Conservation (phyloP, 2,888 invertebrate species). For the Dryadula phaetusa region DNA sequence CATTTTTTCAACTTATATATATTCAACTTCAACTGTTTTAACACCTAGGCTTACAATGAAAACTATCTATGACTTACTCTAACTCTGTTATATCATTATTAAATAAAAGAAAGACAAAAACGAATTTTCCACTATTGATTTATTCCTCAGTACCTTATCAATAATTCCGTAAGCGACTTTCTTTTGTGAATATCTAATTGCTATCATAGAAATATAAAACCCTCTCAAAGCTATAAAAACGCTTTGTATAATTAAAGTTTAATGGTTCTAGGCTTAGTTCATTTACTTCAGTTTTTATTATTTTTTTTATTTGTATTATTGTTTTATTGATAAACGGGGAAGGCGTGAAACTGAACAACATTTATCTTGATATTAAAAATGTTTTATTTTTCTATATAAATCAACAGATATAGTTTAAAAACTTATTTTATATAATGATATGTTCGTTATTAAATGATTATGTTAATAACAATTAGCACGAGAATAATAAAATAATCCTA, state of each 20-base stretch:
- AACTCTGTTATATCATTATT: neutral
- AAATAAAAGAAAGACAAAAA: neutral
- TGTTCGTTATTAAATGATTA: no score
- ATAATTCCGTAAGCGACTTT: constrained; percentile 6
- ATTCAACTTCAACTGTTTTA: neutral
- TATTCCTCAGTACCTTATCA: neutral
- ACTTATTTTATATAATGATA: no score
- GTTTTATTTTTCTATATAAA: no score
- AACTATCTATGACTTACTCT: neutral
- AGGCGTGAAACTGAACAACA: no score
- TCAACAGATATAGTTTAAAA: no score
- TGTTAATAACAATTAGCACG: no score
- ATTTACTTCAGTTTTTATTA: neutral
- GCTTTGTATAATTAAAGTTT: constrained; percentile 13
- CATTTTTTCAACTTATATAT: no score
- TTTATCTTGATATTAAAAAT: no score
- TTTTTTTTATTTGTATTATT: neutral
- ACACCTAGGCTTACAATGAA: neutral
- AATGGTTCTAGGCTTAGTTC: neutral
- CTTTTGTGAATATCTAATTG: constrained; percentile 12
- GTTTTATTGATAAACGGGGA: neutral
- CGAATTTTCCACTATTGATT: neutral
- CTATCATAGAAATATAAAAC: constrained; percentile 9
- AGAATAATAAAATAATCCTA: no score
- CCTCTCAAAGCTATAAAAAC: neutral